phyloP scores from a whole-genome alignment of 2,888 invertebrate species.

The Cyclophora punctaria region DNA sequence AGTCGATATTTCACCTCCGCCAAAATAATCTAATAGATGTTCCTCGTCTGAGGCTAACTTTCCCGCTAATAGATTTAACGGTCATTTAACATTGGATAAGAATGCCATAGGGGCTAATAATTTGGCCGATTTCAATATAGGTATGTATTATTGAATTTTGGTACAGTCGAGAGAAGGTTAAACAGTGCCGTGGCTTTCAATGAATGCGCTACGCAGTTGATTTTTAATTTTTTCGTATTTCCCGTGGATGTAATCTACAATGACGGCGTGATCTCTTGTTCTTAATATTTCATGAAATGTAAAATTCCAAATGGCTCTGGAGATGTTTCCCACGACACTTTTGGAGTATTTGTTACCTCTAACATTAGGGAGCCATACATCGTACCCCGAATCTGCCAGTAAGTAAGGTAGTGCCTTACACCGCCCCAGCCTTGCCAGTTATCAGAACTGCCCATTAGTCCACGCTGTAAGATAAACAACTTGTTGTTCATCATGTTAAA shows the following conservation, averaged over 20 bases:
- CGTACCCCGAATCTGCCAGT: slow-evolving; percentile 67
- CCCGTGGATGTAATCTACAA: slow-evolving; percentile 29
- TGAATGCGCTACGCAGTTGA: slow-evolving; percentile 39
- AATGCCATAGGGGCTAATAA: slow-evolving; percentile 40
- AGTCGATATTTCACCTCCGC: slow-evolving; percentile 24
- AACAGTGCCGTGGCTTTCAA: slow-evolving; percentile 40
- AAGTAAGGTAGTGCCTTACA: slow-evolving; percentile 34
- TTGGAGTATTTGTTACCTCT: slow-evolving; percentile 40
- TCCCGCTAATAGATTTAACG: slow-evolving; percentile 27
- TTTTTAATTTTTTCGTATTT: slow-evolving; percentile 10
- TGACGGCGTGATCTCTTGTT: slow-evolving; percentile 33
- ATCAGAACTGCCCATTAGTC: slow-evolving; percentile 37
- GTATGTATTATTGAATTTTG: slow-evolving; percentile 32
- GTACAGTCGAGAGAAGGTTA: slow-evolving; percentile 26
- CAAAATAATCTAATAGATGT: slow-evolving; percentile 20
- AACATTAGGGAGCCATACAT: slow-evolving; percentile 73
- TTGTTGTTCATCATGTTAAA: not conserved
- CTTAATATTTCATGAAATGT: slow-evolving; percentile 51
- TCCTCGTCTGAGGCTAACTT: not conserved
- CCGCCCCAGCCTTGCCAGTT: slow-evolving; percentile 38
- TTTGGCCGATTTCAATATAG: slow-evolving; percentile 28
- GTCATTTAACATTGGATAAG: slow-evolving; percentile 36
- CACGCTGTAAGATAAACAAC: slow-evolving; percentile 35
- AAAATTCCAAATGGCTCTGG: slow-evolving; percentile 9
- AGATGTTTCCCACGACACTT: not conserved